Percentiles rank a stretch among this genome's conserved stretches.
Evolutionary conservation across 1,140 invertebrate genomes (phyloP).

Genomic region (Battus philenor): DNA sequence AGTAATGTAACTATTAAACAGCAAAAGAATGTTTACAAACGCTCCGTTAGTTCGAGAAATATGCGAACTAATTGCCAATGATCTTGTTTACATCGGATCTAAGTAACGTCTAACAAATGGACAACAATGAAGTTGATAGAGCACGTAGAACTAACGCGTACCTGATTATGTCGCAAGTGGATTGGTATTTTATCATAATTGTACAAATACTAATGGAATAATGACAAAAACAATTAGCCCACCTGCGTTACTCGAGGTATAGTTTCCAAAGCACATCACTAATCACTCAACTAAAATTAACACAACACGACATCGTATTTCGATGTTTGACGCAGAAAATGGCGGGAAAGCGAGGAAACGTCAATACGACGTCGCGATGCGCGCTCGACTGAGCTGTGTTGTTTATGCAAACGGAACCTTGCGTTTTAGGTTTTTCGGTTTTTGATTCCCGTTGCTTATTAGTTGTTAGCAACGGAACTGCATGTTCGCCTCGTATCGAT

Average conservation of each 20-base stretch:
- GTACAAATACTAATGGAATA: constrained; percentile 21
- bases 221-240: constrained; percentile 35
- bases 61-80: too few relatives aligned
- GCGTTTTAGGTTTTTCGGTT: background rate
- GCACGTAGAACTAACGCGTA: background rate
- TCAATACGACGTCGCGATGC: constrained; percentile 25
- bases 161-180: constrained; percentile 8
- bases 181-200: constrained; percentile 36
- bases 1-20: too few relatives aligned
- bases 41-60: too few relatives aligned
- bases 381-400: constrained; percentile 37
- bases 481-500: too few relatives aligned
- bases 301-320: constrained; percentile 5
- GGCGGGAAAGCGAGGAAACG: constrained; percentile 37
- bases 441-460: too few relatives aligned
- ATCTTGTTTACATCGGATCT: too few relatives aligned
- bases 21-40: too few relatives aligned
- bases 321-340: constrained; percentile 16
- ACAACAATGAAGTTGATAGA: background rate
- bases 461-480: too few relatives aligned
- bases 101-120: too few relatives aligned
- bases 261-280: background rate
- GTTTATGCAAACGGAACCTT: background rate
- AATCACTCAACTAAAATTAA: constrained; percentile 15
- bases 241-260: constrained; percentile 19